Base-by-base conservation (phyloP, 2,113 vertebrate species). In the Callaeas wilsoni region DNA sequence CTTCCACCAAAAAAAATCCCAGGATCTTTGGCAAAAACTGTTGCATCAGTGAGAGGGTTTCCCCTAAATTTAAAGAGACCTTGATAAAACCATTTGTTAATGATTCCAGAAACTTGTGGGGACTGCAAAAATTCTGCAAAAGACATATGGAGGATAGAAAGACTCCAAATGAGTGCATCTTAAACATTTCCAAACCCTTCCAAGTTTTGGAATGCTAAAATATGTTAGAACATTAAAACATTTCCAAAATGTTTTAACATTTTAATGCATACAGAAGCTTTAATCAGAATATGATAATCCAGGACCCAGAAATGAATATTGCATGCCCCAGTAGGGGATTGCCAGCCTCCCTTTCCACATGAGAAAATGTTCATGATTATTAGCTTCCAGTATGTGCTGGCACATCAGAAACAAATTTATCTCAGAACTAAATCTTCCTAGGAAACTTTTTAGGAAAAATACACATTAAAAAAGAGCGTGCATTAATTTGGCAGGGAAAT, bases 171-270 rank as follows among this genome's bases (percentile, higher is more conserved):
- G 22, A 85, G 80, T 32, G 55, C 71, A 67, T 2, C 9, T 41
- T 92, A 93, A 91, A 91, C 68, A 63, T 42, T 88, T 78, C 53
- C 57, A 83, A 90, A 90, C 37, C 13, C 55, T 89, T 85, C 68
- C 64, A 74, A 82, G 33, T 82, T 95, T 91, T 79, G 49, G 70
- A 90, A 96, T 83, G 70, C 18, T 90, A 79, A 90, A 93, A 94
- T 82, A 83, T 41, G 57, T 49, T 57, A 84, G 74, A 96, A 71
- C 37, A 29, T 79, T 89, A 71, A 91, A 96, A 91, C 32, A 91
- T 79, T 93, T 94, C 64, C 77, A 85, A 87, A 91, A 84, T 87
- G n/a, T 93, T 94, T 89, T 42, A 92, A 49, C n/a, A 32, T 86
- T 89, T 90, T 41, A 50, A 93, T 53, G 68, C 60, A 68, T 71